Evolutionary conservation across 2,888 invertebrate species (phyloP).

Genomic region (Dolomedes plantarius): DNA sequence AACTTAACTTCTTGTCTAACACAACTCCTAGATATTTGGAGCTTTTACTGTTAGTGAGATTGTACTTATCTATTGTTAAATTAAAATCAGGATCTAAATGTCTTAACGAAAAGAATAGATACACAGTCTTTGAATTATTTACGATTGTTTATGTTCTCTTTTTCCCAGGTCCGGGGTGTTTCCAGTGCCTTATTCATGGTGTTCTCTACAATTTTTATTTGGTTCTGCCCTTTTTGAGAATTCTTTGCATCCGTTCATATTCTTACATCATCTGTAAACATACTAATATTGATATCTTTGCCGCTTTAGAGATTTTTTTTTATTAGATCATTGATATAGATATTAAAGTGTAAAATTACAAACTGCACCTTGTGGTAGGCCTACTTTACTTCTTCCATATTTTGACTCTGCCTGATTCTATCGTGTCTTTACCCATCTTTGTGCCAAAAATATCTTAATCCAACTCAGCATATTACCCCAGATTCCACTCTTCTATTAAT

Average conservation of each 20-base stretch:
- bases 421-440: conserved; percentile 15
- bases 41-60: neutral
- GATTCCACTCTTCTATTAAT: neutral
- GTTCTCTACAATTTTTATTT: neutral
- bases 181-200: neutral
- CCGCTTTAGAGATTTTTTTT: neutral
- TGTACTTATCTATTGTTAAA: neutral
- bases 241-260: too few relatives aligned
- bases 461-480: conserved; percentile 1
- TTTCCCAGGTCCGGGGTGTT: neutral
- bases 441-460: conserved; percentile 9
- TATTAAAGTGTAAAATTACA: neutral
- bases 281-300: neutral
- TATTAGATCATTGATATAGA: conserved; percentile 15
- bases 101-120: neutral
- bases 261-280: neutral
- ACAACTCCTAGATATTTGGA: conserved; percentile 3
- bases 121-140: conserved; percentile 17
- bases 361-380: neutral
- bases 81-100: neutral
- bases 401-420: neutral
- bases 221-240: too few relatives aligned
- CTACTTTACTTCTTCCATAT: neutral
- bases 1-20: too few relatives aligned
- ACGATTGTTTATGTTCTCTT: neutral